Evolutionary conservation across 2,113 vertebrate genomes (phyloP).

Genomic region (Chaenocephalus aceratus): DNA sequence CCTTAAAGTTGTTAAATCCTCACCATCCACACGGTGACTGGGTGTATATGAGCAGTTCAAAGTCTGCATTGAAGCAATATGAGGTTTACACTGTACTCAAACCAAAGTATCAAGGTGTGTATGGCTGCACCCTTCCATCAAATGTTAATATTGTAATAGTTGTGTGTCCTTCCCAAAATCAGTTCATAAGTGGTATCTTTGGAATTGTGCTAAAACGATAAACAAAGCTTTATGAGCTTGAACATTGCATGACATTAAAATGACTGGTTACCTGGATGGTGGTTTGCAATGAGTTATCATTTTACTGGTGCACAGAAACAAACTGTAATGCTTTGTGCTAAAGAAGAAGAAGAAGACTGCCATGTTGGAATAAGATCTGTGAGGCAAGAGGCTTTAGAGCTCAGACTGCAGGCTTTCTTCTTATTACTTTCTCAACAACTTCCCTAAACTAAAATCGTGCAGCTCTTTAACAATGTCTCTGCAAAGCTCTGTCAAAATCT

Average conservation of each 20-base stretch:
- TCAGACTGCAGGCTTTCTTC: slow-evolving; percentile 25
- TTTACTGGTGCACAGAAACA: slow-evolving; percentile 7
- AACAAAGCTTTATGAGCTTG: background rate
- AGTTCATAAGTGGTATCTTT: background rate
- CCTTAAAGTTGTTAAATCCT: background rate
- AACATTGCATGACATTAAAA: background rate
- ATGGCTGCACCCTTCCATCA: background rate
- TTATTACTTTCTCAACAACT: background rate
- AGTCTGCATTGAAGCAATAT: background rate
- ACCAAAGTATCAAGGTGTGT: background rate
- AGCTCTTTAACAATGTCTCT: background rate
- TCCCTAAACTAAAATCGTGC: background rate
- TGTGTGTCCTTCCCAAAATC: background rate
- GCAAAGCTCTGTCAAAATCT: background rate
- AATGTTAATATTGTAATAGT: background rate
- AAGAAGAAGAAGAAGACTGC: slow-evolving; percentile 54
- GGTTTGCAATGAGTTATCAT: background rate
- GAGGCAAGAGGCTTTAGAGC: slow-evolving; percentile 50
- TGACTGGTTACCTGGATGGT: background rate
- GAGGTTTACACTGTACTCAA: background rate
- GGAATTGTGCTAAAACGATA: background rate
- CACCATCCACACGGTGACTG: background rate
- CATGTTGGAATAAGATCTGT: slow-evolving; percentile 63
- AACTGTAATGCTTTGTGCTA: background rate
- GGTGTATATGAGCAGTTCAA: background rate